Percentiles rank a stretch among this genome's conserved stretches.
Evolutionary conservation across 2,113 vertebrate genomes (phyloP).

Genomic region (Caranx melampygus): DNA sequence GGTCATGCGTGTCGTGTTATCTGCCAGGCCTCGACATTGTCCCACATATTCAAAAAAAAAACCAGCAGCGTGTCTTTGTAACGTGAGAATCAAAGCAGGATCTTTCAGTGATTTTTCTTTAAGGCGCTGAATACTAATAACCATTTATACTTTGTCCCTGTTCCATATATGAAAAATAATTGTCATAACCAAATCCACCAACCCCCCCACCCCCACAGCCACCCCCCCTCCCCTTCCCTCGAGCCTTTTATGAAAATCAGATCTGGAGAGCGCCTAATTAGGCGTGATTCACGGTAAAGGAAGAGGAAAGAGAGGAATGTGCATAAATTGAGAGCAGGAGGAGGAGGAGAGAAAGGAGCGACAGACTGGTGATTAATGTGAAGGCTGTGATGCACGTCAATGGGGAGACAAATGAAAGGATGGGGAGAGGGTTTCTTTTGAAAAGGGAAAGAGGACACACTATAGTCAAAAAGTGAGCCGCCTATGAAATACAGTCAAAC

Average conservation of each 20-base stretch:
- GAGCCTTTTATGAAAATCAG: conserved; percentile 85
- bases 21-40: conserved; percentile 9
- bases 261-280: conserved; percentile 85
- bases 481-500: background rate
- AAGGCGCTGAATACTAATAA: conserved; percentile 75
- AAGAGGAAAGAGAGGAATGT: conserved; percentile 83
- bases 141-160: conserved; percentile 79
- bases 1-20: conserved; percentile 15
- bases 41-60: conserved; percentile 27
- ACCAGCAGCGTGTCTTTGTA: conserved; percentile 35
- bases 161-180: conserved; percentile 82
- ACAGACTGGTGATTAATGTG: conserved; percentile 87
- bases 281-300: conserved; percentile 85
- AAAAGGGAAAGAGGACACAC: conserved; percentile 39
- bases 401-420: conserved; percentile 71
- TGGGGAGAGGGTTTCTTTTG: conserved; percentile 54
- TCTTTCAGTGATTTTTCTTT: conserved; percentile 69
- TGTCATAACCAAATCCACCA: conserved; percentile 72
- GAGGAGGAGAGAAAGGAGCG: conserved; percentile 79
- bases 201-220: too few relatives aligned
- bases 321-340: conserved; percentile 83
- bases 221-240: conserved; percentile 39
- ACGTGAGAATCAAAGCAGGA: conserved; percentile 61
- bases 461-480: conserved; percentile 21
- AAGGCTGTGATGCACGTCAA: conserved; percentile 81